Percentiles rank a stretch among this genome's conserved stretches.
Conservation (phyloP, 2,797 vertebrate species). For the Rhinogobio ventralis region DNA sequence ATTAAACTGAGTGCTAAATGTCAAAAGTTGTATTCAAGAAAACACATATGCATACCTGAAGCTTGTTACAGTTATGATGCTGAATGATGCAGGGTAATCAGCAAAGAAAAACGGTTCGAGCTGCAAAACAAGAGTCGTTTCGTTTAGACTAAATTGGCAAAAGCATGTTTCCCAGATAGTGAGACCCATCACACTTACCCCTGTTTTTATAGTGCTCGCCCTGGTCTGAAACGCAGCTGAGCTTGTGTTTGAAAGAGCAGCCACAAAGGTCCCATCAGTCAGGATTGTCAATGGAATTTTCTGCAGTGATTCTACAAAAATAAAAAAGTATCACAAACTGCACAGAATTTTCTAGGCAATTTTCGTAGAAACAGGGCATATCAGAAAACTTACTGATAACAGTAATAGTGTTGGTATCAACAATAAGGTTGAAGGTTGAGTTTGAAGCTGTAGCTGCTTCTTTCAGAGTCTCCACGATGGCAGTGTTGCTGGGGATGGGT, state of each 20-base stretch:
- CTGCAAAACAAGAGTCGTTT: constrained; percentile 53
- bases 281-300: constrained; percentile 49
- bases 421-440: constrained; percentile 10
- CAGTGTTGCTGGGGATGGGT: constrained; percentile 26
- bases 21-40: neutral
- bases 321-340: neutral
- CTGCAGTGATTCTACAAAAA: constrained; percentile 32
- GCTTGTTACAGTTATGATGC: constrained; percentile 32
- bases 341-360: neutral
- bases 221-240: constrained; percentile 55
- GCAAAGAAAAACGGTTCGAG: constrained; percentile 54
- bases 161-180: neutral
- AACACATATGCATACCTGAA: constrained; percentile 10
- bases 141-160: neutral
- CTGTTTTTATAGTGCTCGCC: constrained; percentile 31
- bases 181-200: constrained; percentile 52
- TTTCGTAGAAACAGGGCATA: neutral
- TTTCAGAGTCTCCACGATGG: constrained; percentile 31
- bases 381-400: constrained; percentile 50
- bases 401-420: constrained; percentile 26
- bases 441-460: neutral
- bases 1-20: neutral
- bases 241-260: constrained; percentile 44
- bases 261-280: constrained; percentile 60
- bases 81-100: constrained; percentile 52